These are phyloP conservation scores for Bombus cullumanus DNA, from an alignment of 1,140 invertebrate species.

Conservation along the genomic window DNA sequence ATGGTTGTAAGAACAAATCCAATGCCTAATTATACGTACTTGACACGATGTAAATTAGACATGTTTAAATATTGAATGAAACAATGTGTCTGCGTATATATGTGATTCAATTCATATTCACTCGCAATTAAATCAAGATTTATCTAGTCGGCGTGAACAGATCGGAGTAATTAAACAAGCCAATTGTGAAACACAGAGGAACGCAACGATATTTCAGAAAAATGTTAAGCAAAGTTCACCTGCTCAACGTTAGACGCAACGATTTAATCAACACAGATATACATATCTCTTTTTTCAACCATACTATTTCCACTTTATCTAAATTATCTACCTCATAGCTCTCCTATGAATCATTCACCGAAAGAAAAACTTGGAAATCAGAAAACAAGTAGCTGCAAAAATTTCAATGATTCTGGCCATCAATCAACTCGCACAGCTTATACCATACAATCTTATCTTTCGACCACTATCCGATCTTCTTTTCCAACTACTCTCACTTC, in stretches of 20 bases:
- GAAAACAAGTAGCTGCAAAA: background rate
- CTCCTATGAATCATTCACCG: background rate
- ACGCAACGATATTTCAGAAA: background rate
- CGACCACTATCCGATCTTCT: background rate
- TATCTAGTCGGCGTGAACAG: background rate
- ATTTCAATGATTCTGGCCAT: background rate
- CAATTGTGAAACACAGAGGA: background rate
- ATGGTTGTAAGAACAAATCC: background rate
- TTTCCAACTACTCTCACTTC: background rate
- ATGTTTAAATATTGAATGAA: background rate
- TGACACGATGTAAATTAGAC: background rate
- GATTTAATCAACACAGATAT: background rate
- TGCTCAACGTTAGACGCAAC: background rate
- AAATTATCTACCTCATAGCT: background rate
- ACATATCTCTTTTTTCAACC: too few relatives aligned
- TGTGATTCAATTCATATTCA: background rate
- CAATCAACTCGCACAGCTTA: background rate
- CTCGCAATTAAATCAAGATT: background rate
- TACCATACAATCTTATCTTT: too few relatives aligned
- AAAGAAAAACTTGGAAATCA: background rate
- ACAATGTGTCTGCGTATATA: background rate
- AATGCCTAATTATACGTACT: background rate
- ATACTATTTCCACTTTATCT: background rate
- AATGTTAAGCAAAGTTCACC: background rate
- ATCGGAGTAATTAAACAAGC: background rate